Evolutionary conservation across 1,140 invertebrate genomes (phyloP).

Genomic region (Drosophila ananassae): DNA sequence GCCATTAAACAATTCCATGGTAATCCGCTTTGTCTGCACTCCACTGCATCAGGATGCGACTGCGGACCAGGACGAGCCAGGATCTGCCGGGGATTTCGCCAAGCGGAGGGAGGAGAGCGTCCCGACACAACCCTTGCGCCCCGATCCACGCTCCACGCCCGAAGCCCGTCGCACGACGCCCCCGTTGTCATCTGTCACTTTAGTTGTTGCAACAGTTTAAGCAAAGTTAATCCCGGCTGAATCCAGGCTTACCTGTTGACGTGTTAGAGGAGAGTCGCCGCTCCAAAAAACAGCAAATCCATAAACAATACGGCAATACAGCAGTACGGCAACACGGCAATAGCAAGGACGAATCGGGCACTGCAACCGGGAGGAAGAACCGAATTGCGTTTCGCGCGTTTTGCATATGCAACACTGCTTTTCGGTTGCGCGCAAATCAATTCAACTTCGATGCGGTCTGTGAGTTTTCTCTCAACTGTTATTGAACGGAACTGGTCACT

Average conservation of each 20-base stretch:
- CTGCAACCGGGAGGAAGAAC: slow-evolving; percentile 15
- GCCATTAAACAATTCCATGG: slow-evolving; percentile 74
- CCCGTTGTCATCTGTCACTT: slow-evolving; percentile 34
- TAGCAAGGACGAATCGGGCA: neutral
- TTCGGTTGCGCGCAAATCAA: slow-evolving; percentile 27
- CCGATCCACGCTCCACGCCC: no score
- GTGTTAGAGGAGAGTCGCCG: slow-evolving; percentile 63
- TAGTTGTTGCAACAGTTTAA: slow-evolving; percentile 72
- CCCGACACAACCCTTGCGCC: no score
- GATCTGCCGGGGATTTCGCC: neutral
- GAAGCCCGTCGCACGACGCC: neutral
- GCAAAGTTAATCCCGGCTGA: slow-evolving; percentile 74
- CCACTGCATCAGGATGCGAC: slow-evolving; percentile 1
- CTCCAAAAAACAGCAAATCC: slow-evolving; percentile 56
- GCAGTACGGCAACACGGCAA: slow-evolving; percentile 13
- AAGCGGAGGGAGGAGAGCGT: no score
- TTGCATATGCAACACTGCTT: neutral
- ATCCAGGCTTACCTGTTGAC: slow-evolving; percentile 77
- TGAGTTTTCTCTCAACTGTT: slow-evolving; percentile 31
- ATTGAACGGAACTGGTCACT: slow-evolving; percentile 16
- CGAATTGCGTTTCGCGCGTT: slow-evolving; percentile 24
- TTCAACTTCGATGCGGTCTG: slow-evolving; percentile 38
- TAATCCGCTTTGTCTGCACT: slow-evolving; percentile 74
- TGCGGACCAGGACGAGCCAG: slow-evolving; percentile 1
- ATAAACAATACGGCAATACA: slow-evolving; percentile 62